Evolutionary conservation across 2,797 vertebrate species (phyloP), one percentile per base, ranked within the genome.

Genomic region (Enoplosus armatus): DNA sequence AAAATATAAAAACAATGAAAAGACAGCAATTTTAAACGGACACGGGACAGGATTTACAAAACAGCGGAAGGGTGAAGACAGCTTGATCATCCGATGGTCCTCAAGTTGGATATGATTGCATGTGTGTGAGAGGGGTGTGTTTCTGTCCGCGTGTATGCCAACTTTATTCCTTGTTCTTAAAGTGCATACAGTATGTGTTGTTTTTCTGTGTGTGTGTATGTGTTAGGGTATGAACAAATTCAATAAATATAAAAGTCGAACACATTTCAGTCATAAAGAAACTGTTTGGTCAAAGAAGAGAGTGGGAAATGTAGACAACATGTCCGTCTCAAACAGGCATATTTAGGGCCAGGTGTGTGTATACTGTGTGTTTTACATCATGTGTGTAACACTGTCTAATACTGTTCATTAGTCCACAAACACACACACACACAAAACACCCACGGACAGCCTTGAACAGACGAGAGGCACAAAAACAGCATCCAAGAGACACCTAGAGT

Each of bases 211-310:
- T 73, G 24, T 48, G 20, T 56, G 50, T 70, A 31, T 71, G 50
- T 80, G 8, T 85, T 59, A 51, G 73, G 80, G 77, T 31, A 62
- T 5, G 35, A 85, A 93, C 84, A 90, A 87, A 86, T 85, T 94
- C 77, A 95, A 96, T 96, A 96, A 96, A 95, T 96, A 95, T 79
- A 94, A 95, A 94, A 93, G 72, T 77, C 55, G 82, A 76, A 88
- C 72, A 81, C 68, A 82, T 74, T 81, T 86, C 72, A 83, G 82
- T 74, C 63, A 80, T 60, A 60, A 82, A 75, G 75, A 85, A 81
- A 88, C 80, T n/a, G 83, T 92, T 94, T 94, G 93, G 93, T 95
- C 92, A 79, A 81, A 85, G 67, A 72, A 64, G 58, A 82, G 43
- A 69, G 45, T 51, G 60, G 27, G 48, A 79, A 66, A 86, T 72